Conservation (phyloP, 2,113 vertebrate species). For the Formicarius rufipectus region DNA sequence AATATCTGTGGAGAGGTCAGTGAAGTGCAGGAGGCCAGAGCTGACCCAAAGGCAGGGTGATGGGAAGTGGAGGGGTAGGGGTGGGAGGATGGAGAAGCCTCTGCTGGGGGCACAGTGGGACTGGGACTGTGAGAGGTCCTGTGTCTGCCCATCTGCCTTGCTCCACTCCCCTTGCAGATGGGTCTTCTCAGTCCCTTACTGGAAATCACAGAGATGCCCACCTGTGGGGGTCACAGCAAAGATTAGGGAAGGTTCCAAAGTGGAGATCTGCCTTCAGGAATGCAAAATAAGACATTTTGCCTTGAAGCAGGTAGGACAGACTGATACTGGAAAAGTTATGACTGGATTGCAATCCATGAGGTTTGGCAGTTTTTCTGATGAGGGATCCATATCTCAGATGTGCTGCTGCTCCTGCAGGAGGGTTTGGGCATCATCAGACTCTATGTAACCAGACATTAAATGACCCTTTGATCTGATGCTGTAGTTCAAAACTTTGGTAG, state of each 20-base stretch:
- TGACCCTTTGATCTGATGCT: background rate
- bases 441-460: background rate
- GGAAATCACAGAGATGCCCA: background rate
- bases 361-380: background rate
- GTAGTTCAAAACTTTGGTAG: background rate
- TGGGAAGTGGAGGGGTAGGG: accelerated
- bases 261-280: background rate
- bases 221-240: background rate
- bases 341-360: background rate
- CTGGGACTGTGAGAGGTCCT: background rate
- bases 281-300: background rate
- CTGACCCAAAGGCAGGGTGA: accelerated
- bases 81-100: background rate
- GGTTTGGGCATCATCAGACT: background rate
- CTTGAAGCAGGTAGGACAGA: background rate
- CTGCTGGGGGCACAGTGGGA: background rate
- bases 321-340: background rate
- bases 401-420: background rate
- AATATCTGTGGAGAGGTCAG: background rate
- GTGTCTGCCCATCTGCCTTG: accelerated
- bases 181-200: background rate
- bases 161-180: background rate
- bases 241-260: background rate
- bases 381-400: background rate
- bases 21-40: background rate